These are phyloP conservation scores for Podarcis lilfordi DNA, from an alignment of 2,797 vertebrate species.

Conservation along the genomic window DNA sequence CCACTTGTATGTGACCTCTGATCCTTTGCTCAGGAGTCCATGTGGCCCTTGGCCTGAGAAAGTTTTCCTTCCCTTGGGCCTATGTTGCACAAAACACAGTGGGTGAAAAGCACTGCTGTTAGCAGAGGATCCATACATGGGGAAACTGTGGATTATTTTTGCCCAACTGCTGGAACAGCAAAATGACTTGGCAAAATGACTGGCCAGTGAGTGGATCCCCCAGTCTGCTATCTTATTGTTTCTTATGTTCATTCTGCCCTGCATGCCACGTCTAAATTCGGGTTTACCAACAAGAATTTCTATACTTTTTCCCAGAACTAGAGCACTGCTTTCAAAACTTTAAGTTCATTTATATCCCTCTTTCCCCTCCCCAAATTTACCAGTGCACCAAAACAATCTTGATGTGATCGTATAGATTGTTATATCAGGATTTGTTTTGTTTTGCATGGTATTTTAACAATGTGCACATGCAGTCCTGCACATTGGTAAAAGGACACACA, in stretches of 20 bases:
- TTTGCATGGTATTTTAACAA: too few relatives aligned
- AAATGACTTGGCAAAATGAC: not conserved
- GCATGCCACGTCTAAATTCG: not conserved
- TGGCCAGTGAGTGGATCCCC: not conserved
- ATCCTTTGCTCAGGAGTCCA: not conserved
- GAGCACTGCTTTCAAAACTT: not conserved
- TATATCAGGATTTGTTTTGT: not conserved
- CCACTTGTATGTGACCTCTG: too few relatives aligned
- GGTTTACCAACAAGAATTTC: not conserved
- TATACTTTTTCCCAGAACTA: not conserved
- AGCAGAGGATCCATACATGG: not conserved
- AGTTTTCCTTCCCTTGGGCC: not conserved
- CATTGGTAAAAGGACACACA: too few relatives aligned
- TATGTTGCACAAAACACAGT: not conserved
- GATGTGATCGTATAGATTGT: not conserved
- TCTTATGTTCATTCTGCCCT: not conserved
- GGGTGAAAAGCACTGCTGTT: not conserved
- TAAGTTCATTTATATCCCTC: not conserved
- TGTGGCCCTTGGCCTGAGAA: not conserved
- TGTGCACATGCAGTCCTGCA: too few relatives aligned
- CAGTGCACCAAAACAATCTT: not conserved
- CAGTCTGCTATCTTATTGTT: not conserved
- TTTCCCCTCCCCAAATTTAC: not conserved
- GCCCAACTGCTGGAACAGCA: not conserved
- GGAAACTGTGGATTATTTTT: not conserved